These are phyloP conservation scores for Sepioteuthis lessoniana DNA, from an alignment of 2,888 invertebrate genomes.

Conservation along the genomic window DNA sequence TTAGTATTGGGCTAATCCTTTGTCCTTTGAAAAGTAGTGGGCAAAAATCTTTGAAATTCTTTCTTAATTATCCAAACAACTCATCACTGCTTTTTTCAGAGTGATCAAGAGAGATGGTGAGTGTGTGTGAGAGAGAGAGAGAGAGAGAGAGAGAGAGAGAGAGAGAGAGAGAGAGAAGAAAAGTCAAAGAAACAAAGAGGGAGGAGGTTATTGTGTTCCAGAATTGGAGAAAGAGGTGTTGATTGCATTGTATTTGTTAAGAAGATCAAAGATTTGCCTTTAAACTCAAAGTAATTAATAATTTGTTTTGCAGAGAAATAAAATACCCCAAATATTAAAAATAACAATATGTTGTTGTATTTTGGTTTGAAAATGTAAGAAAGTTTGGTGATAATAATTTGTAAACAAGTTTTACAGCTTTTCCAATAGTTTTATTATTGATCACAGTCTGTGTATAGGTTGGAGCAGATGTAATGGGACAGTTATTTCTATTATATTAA, in stretches of 20 bases:
- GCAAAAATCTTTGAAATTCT: slow-evolving; percentile 33
- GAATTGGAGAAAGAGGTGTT: background rate
- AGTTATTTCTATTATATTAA: too few species aligned
- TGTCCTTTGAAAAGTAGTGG: background rate
- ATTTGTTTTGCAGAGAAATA: background rate
- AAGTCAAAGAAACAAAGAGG: background rate
- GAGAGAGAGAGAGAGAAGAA: background rate
- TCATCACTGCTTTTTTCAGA: background rate
- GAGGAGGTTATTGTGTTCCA: background rate
- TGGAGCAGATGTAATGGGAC: too few species aligned
- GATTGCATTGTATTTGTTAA: slow-evolving; percentile 16
- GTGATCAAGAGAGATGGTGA: slow-evolving; percentile 5
- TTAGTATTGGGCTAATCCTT: slow-evolving; percentile 15
- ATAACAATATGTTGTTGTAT: too few species aligned
- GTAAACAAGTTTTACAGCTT: background rate
- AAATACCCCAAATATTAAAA: background rate
- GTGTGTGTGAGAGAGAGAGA: background rate
- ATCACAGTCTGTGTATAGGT: too few species aligned
- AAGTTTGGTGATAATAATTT: background rate
- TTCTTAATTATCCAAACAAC: slow-evolving; percentile 20
- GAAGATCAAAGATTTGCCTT: background rate
- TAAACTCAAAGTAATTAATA: background rate
- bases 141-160: background rate
- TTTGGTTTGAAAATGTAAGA: background rate
- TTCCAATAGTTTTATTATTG: too few species aligned